Conservation (phyloP, 2,888 invertebrate genomes). For the Papilio elwesi region DNA sequence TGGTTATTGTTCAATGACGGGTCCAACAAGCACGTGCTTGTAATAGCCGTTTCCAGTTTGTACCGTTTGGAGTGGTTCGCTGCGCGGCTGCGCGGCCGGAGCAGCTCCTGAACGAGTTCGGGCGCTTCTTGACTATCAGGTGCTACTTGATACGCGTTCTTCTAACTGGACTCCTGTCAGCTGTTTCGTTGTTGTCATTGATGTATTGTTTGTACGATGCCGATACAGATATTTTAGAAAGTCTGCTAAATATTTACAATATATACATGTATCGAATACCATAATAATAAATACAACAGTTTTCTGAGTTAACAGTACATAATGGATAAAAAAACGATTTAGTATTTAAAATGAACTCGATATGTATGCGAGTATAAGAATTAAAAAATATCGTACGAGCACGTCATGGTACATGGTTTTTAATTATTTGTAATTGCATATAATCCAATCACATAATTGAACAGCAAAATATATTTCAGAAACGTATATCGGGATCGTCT, state of each 20-base stretch:
- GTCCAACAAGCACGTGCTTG: conserved; percentile 77
- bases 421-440: neutral
- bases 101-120: conserved; percentile 79
- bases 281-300: neutral
- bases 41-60: conserved; percentile 78
- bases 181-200: conserved; percentile 71
- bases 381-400: conserved; percentile 46
- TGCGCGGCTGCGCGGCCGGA: conserved; percentile 61
- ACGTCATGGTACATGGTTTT: conserved; percentile 43
- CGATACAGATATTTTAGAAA: neutral
- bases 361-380: conserved; percentile 17
- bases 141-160: conserved; percentile 81
- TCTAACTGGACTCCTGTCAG: conserved; percentile 82
- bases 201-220: conserved; percentile 48
- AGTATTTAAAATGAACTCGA: no score
- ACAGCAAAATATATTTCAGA: conserved; percentile 63
- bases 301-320: neutral
- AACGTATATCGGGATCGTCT: conserved; percentile 61
- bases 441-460: conserved; percentile 16
- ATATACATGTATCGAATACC: neutral
- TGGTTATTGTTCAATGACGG: conserved; percentile 63
- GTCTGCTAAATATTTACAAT: neutral
- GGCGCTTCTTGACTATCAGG: conserved; percentile 79
- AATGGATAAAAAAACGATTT: neutral
- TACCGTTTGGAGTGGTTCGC: conserved; percentile 72